Base-by-base conservation (phyloP, 2,113 vertebrate genomes). In the Eulemur rufifrons region DNA sequence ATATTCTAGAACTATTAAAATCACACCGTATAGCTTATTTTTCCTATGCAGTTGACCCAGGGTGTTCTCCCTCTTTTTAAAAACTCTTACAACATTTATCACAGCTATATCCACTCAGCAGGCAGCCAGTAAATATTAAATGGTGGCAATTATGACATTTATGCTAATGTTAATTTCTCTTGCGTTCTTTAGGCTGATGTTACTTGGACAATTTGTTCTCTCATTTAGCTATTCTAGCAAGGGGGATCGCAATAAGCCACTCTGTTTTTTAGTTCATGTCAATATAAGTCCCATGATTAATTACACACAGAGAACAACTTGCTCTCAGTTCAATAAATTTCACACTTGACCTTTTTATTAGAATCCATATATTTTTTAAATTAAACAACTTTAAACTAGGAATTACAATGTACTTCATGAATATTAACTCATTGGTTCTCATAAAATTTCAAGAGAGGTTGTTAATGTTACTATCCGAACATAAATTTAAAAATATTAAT, bases 311-410 rank as follows among this genome's bases (percentile, higher is more conserved):
- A 92, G 37, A 77, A 56, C 1, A 92, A 47, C 37, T 91, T 81
- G 39, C 25, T 94, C 86, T 95, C n/a, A 77, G 39, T 66, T 94
- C 14, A 86, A 59, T 86, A 92, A 84, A 82, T 64, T 92, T 94
- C 18, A 94, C 27, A 82, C 29, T 3, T 92, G 94, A 91, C 42
- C 54, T 96, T 94, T 95, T 86, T 66, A 95, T 95, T 95, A 83
- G n/a, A 73, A 78, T 82, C 37, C 32, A 85, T 61, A 68, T 74
- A 77, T 66, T 92, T 20, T 86, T 89, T 86, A 92, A 96, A 77
- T 86, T 80, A 86, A 92, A 66, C 32, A 73, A 18, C 4, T 94
- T 95, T 89, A 89, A 86, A 52, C 9, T 71, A 71, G 10, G 32
- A 95, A 91, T 80, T 86, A 42, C 3, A 83, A 76, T 82, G 18